A percentile compares a stretch with the other conserved stretches of the same genome.
phyloP scores from a whole-genome alignment of 2,113 vertebrate species.

The Trematocara marginatum region DNA sequence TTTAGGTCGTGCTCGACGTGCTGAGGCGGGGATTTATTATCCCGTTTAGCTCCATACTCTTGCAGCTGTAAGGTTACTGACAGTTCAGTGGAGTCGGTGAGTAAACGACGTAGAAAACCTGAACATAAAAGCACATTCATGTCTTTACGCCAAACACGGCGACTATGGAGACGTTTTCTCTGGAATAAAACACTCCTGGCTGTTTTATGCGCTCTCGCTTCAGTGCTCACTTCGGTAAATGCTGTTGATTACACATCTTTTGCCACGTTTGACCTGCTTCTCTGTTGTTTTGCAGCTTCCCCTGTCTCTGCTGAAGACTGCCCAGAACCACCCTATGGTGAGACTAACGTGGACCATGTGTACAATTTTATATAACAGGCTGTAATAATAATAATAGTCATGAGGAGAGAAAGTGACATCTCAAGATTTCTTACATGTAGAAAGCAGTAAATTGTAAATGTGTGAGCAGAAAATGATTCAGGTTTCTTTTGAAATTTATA shows the following conservation, averaged over 20 bases:
- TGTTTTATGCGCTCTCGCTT: neutral
- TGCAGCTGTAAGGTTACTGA: neutral
- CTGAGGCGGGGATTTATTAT: neutral
- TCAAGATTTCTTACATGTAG: neutral
- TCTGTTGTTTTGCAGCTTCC: conserved; percentile 78
- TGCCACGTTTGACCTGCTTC: neutral
- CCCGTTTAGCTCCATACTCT: neutral
- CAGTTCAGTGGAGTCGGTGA: neutral
- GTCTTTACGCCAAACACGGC: neutral
- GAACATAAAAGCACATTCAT: neutral
- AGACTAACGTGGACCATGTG: conserved; percentile 33
- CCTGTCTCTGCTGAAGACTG: conserved; percentile 90
- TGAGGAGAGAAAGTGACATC: accelerated
- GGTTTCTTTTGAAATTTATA: neutral
- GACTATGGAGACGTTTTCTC: neutral
- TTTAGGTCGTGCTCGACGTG: neutral
- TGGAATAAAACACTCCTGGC: neutral
- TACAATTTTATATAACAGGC: neutral
- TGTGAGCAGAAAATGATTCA: neutral
- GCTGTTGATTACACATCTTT: neutral
- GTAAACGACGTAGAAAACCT: neutral
- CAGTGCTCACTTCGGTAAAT: neutral
- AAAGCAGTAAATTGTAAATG: neutral
- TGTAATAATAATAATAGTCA: neutral
- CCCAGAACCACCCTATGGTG: conserved; percentile 98